Base-by-base conservation (phyloP, 2,888 invertebrate species). In the Scelioninae gen. 2 region DNA sequence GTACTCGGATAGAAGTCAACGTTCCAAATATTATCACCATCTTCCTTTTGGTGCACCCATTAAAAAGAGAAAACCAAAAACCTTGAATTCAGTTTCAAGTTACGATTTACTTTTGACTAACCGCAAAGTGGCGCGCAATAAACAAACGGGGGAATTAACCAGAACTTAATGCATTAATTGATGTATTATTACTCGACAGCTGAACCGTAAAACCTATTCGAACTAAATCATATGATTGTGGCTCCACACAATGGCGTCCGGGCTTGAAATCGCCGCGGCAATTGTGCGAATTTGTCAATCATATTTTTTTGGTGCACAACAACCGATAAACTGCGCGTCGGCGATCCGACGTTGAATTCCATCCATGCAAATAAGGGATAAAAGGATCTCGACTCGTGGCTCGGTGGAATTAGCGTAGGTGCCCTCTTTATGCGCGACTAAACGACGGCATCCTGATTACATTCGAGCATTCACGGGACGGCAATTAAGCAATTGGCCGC, bases 361-460 rank as follows among this genome's bases (percentile, higher is more conserved):
- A 52, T 52, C 43, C 33, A 67, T 67, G 70, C 67, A 63, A 74
- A 65, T 74, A 58, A 70, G 74, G 63, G 37, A 74, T n/a, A 74
- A 74, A 71, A 74, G 58, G 52, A 61, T 57, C 63, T 25, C 53
- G 53, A 39, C 43, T 63, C 16, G 52, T 69, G 22, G 45, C 37
- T 48, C 39, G 48, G 11, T 67, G 53, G 73, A 81, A 82, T 82
- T 81, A 80, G 80, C 82, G 84, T 85, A 82, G 84, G 83, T 83
- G 83, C 76, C 69, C 73, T 63, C 77, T 76, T 77, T 83, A 81
- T 82, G 79, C 79, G 79, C 79, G 71, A 75, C 79, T 82, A 84
- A 85, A 83, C 81, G 84, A 80, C 82, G 80, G 82, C 83, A 85
- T 85, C 85, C 85, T 84, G 85, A 85, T 85, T 83, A 84, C 81